Percentiles rank a stretch among this genome's conserved stretches.
phyloP scores from a whole-genome alignment of 2,113 vertebrate species.

The Saguinus midas region DNA sequence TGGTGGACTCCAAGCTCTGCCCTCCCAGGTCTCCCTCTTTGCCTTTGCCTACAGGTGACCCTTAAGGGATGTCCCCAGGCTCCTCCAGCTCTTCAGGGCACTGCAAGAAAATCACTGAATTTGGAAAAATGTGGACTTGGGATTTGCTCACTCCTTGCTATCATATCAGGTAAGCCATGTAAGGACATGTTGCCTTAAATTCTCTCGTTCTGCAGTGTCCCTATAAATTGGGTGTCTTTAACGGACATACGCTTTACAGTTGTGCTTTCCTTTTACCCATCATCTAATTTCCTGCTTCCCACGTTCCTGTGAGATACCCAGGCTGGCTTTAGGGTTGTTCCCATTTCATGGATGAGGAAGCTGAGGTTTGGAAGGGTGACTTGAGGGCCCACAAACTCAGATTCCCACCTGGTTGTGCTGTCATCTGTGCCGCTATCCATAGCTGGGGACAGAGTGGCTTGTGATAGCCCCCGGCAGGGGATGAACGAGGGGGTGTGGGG shows the following conservation, averaged over 20 bases:
- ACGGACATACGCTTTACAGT: accelerated
- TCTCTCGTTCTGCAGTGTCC: too few relatives aligned
- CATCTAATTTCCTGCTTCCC: background rate
- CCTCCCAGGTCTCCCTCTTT: too few relatives aligned
- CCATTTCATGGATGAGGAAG: background rate
- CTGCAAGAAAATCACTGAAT: background rate
- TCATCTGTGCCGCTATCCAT: accelerated
- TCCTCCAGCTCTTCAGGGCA: accelerated
- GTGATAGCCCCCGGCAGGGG: accelerated
- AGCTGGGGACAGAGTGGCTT: background rate
- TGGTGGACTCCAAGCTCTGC: background rate
- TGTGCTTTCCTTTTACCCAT: accelerated
- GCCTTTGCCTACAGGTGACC: accelerated
- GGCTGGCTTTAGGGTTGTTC: too few relatives aligned
- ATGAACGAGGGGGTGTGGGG: too few relatives aligned
- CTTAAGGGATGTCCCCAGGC: background rate
- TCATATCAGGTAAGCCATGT: background rate
- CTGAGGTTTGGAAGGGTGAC: background rate
- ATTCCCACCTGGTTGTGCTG: background rate
- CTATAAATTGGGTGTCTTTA: too few relatives aligned
- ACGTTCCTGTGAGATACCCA: accelerated
- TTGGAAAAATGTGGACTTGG: accelerated
- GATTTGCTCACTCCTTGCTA: background rate
- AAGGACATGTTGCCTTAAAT: background rate
- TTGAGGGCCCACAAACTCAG: background rate